phyloP scores from a whole-genome alignment of 1,140 invertebrate species.

The Trichoplusia ni region DNA sequence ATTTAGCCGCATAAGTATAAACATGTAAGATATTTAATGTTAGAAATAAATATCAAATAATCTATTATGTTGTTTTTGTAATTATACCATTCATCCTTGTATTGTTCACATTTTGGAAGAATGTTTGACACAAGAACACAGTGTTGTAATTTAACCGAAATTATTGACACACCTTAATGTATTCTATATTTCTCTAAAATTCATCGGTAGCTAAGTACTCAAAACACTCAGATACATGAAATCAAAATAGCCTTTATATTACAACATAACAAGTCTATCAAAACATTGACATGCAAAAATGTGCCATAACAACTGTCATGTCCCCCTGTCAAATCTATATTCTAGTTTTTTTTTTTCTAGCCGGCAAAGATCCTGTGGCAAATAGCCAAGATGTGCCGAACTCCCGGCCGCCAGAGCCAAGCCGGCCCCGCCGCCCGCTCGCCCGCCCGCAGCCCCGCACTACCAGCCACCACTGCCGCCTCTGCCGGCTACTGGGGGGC shows the following conservation, averaged over 20 bases:
- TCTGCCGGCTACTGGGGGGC: constrained; percentile 80
- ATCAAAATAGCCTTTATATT: too few relatives aligned
- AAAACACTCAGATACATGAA: too few relatives aligned
- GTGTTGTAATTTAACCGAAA: too few relatives aligned
- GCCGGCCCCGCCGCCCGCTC: constrained; percentile 60
- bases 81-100: neutral
- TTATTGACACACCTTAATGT: too few relatives aligned
- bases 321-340: constrained; percentile 22
- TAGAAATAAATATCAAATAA: constrained; percentile 69
- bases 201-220: too few relatives aligned
- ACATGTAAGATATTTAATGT: constrained; percentile 66
- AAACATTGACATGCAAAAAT: too few relatives aligned
- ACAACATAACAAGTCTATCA: too few relatives aligned
- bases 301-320: too few relatives aligned
- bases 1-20: constrained; percentile 57
- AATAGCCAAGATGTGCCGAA: constrained; percentile 54
- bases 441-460: constrained; percentile 58
- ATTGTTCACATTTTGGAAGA: too few relatives aligned
- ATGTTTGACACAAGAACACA: too few relatives aligned
- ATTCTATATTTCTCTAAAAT: too few relatives aligned
- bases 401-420: constrained; percentile 58
- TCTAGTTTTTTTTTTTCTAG: constrained; percentile 46
- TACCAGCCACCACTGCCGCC: constrained; percentile 71
- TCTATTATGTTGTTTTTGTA: constrained; percentile 53
- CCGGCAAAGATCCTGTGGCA: constrained; percentile 48